phyloP scores from a whole-genome alignment of 2,797 vertebrate genomes.

The Salarias fasciatus region DNA sequence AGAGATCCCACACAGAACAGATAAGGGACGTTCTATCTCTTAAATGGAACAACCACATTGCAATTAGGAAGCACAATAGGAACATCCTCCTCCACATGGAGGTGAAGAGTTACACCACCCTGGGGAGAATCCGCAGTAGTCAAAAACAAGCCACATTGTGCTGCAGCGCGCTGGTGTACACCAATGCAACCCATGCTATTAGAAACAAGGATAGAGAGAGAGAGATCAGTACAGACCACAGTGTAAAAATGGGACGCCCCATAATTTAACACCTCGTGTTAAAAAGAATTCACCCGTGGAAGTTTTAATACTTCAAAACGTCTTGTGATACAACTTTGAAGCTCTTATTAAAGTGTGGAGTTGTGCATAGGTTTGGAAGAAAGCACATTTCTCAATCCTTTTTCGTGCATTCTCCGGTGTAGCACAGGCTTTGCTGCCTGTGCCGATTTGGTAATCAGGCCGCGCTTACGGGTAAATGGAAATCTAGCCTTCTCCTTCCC shows the following conservation, averaged over 20 bases:
- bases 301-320: slow-evolving; percentile 1
- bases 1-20: slow-evolving; percentile 57
- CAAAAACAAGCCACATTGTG: slow-evolving; percentile 78
- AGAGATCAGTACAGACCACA: slow-evolving; percentile 32
- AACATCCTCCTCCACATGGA: slow-evolving; percentile 82
- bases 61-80: slow-evolving; percentile 87
- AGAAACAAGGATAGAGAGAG: background rate
- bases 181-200: slow-evolving; percentile 23
- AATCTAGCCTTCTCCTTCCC: slow-evolving; percentile 79
- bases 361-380: slow-evolving; percentile 36
- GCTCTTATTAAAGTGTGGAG: slow-evolving; percentile 19
- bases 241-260: slow-evolving; percentile 50
- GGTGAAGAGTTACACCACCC: slow-evolving; percentile 81
- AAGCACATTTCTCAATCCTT: slow-evolving; percentile 44
- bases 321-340: slow-evolving; percentile 6
- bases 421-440: slow-evolving; percentile 48
- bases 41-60: slow-evolving; percentile 84
- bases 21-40: slow-evolving; percentile 72
- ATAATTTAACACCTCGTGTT: slow-evolving; percentile 25
- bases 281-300: background rate
- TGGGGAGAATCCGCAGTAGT: slow-evolving; percentile 75
- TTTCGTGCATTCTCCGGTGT: slow-evolving; percentile 38
- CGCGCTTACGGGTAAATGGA: slow-evolving; percentile 72
- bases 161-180: slow-evolving; percentile 46
- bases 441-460: slow-evolving; percentile 73